These are phyloP conservation scores for Agriopis aurantiaria DNA, from an alignment of 2,888 invertebrate species.

Conservation along the genomic window DNA sequence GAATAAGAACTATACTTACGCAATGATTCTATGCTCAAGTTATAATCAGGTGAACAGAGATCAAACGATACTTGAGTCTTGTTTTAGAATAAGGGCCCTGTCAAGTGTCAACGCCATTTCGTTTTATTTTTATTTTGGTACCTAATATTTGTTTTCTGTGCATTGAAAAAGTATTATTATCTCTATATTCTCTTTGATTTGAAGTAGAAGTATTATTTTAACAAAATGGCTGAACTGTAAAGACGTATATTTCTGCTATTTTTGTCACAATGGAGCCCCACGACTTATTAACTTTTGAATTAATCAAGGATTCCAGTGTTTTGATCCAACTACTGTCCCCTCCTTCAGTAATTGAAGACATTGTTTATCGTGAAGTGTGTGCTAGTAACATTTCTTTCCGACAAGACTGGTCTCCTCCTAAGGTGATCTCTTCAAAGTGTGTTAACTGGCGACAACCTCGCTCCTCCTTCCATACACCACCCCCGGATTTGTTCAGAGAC, in stretches of 20 bases:
- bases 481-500: constrained; percentile 64
- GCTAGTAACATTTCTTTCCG: constrained; percentile 47
- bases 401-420: constrained; percentile 58
- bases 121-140: too few species aligned
- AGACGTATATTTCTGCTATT: constrained; percentile 75
- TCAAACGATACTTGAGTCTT: too few species aligned
- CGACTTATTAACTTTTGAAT: constrained; percentile 66
- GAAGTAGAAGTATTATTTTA: constrained; percentile 49
- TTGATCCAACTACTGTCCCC: constrained; percentile 28
- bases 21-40: too few species aligned
- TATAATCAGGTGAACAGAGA: too few species aligned
- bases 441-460: constrained; percentile 47
- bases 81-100: too few species aligned
- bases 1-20: too few species aligned
- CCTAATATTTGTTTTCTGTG: too few species aligned
- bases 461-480: constrained; percentile 67
- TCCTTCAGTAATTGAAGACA: constrained; percentile 54
- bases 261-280: constrained; percentile 79
- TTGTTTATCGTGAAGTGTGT: constrained; percentile 65
- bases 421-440: constrained; percentile 57
- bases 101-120: too few species aligned
- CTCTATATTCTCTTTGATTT: too few species aligned
- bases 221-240: constrained; percentile 85
- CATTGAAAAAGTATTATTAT: too few species aligned
- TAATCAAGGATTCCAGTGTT: constrained; percentile 66